Evolutionary conservation across 2,888 invertebrate genomes (phyloP).

Genomic region (Labia minor): DNA sequence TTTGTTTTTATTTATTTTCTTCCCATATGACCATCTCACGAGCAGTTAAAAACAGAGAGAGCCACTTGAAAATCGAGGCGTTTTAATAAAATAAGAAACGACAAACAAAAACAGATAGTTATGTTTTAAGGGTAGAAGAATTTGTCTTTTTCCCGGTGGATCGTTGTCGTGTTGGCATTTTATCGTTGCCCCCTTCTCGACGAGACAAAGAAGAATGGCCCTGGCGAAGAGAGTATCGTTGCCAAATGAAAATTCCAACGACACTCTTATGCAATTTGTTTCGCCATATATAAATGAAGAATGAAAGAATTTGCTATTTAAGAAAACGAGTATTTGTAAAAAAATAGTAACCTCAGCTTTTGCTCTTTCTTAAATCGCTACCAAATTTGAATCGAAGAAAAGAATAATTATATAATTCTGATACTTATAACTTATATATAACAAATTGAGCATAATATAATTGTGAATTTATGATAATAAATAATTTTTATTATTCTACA

Average conservation of each 20-base stretch:
- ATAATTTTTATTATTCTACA: too few species aligned
- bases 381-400: too few species aligned
- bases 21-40: too few species aligned
- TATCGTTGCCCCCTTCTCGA: background rate
- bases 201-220: background rate
- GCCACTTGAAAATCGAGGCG: background rate
- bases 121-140: background rate
- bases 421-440: too few species aligned
- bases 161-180: slow-evolving; percentile 3
- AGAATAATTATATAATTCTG: too few species aligned
- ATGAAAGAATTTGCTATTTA: background rate
- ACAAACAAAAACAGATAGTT: background rate
- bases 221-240: background rate
- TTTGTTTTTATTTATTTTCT: too few species aligned
- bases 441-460: too few species aligned
- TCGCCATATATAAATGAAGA: background rate
- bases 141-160: background rate
- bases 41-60: background rate
- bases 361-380: too few species aligned
- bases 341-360: too few species aligned
- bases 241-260: slow-evolving; percentile 13
- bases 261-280: slow-evolving; percentile 3
- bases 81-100: slow-evolving; percentile 13
- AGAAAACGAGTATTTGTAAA: background rate
- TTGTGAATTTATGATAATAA: too few species aligned